Percentiles rank a stretch among this genome's conserved stretches.
Conservation (phyloP, 2,888 invertebrate species). For the Nyleta sp. region DNA sequence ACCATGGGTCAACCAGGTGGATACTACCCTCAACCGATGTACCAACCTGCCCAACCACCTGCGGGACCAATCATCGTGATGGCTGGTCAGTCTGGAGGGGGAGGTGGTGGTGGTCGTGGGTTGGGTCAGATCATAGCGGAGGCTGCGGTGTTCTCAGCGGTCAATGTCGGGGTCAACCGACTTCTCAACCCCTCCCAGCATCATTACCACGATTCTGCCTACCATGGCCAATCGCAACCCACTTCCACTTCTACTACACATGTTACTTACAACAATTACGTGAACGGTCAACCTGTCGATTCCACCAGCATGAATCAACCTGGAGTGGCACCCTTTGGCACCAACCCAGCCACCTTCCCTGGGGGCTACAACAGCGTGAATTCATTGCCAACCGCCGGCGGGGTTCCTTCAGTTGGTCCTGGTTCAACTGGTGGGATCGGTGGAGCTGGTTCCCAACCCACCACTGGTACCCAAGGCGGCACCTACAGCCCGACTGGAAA, state of each 20-base stretch:
- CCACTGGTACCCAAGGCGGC: slow-evolving; percentile 10
- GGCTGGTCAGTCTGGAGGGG: slow-evolving; percentile 39
- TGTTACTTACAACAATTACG: slow-evolving; percentile 61
- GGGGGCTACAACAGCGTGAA: slow-evolving; percentile 25
- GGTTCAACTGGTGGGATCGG: not conserved
- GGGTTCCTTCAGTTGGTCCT: slow-evolving; percentile 4
- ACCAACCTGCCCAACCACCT: slow-evolving; percentile 57
- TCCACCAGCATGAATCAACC: slow-evolving; percentile 19
- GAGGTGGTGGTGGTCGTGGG: slow-evolving; percentile 49
- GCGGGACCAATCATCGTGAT: slow-evolving; percentile 53
- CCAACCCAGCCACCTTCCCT: slow-evolving; percentile 18
- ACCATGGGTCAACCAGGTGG: slow-evolving; percentile 25
- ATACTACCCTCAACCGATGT: slow-evolving; percentile 46
- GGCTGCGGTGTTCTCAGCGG: slow-evolving; percentile 57
- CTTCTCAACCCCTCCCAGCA: slow-evolving; percentile 49
- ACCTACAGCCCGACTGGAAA: slow-evolving; percentile 26
- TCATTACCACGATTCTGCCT: slow-evolving; percentile 16
- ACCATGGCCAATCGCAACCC: not conserved
- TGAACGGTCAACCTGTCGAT: slow-evolving; percentile 52
- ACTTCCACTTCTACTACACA: slow-evolving; percentile 37
- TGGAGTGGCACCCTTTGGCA: slow-evolving; percentile 2
- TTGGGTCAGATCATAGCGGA: slow-evolving; percentile 61
- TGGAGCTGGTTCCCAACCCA: not conserved
- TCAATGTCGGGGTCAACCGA: slow-evolving; percentile 62
- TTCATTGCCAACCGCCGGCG: slow-evolving; percentile 12